Evolutionary conservation across 1,140 invertebrate species (phyloP).

Genomic region (Ladona fulva): DNA sequence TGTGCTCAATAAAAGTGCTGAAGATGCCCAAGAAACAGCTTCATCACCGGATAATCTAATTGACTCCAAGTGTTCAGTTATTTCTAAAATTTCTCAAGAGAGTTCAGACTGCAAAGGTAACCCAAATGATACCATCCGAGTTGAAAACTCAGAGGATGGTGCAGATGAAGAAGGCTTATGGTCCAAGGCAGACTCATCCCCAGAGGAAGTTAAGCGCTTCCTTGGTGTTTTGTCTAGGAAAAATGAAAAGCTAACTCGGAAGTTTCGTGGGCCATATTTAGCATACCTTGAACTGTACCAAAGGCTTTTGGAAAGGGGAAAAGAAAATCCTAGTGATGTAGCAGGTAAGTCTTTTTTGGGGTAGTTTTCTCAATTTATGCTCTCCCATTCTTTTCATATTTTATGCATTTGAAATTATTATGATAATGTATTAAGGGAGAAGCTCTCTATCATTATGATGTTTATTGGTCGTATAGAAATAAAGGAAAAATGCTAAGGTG

Average conservation of each 20-base stretch:
- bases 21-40: background rate
- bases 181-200: background rate
- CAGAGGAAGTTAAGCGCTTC: background rate
- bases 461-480: no score
- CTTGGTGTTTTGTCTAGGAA: background rate
- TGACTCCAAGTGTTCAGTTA: no score
- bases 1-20: background rate
- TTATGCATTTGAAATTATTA: no score
- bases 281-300: conserved; percentile 68
- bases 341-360: background rate
- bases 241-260: conserved; percentile 27
- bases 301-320: conserved; percentile 43
- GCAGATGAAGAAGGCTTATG: conserved; percentile 3
- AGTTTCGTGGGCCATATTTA: conserved; percentile 66
- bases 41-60: no score
- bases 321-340: conserved; percentile 24
- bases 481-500: no score
- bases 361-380: no score
- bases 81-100: no score
- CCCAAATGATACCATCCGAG: no score
- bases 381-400: no score
- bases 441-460: no score
- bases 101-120: no score
- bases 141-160: background rate
- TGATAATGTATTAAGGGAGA: no score